Evolutionary conservation across 2,797 vertebrate genomes (phyloP), one percentile per base, ranked within the genome.

Genomic region (Amblyraja radiata): DNA sequence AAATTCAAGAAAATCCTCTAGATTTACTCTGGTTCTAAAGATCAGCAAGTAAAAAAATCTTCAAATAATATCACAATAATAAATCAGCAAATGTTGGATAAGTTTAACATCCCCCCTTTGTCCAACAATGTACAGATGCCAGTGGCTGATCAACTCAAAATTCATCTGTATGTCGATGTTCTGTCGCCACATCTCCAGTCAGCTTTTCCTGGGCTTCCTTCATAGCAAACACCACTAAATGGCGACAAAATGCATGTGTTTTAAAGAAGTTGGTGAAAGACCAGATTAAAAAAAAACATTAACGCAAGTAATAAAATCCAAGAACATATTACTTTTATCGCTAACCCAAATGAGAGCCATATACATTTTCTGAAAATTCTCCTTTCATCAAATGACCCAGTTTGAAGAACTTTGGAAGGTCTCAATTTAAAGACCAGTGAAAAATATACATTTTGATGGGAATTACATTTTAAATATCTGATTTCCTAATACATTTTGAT

Each of bases 161-260:
- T 94, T 99, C 98, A 93, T 97, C 97, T 77, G 96, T 94, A 94
- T 98, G 36, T 21, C 84, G 96, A 91, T 96, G 95, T 73, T 95
- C 97, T 94, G 97, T 97, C 96, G 97, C 98, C 95, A 97, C 95
- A 93, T 99, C 98, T 0, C 98, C 98, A 0, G 98, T 99, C 95
- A 99, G 96, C 95, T 97, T 98, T 94, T 98, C 98, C 95, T 99
- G 98, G 61, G 98, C 99, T 95, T 99, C 98, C 95, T 98, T 98
- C 99, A 99, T 99, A 13, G 97, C 97, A 1, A 97, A 96, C 94
- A 98, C 95, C 74, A 99, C 99, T 99, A 95, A 61, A 95, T 95
- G 94, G 68, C 0, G 86, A 94, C 94, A 90, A 93, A 93, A 10
- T 80, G 0, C 92, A 8, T 46, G 58, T 65, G 7, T 63, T 32